phyloP scores from a whole-genome alignment of 2,113 vertebrate species.

The Rhagologus leucostigma region DNA sequence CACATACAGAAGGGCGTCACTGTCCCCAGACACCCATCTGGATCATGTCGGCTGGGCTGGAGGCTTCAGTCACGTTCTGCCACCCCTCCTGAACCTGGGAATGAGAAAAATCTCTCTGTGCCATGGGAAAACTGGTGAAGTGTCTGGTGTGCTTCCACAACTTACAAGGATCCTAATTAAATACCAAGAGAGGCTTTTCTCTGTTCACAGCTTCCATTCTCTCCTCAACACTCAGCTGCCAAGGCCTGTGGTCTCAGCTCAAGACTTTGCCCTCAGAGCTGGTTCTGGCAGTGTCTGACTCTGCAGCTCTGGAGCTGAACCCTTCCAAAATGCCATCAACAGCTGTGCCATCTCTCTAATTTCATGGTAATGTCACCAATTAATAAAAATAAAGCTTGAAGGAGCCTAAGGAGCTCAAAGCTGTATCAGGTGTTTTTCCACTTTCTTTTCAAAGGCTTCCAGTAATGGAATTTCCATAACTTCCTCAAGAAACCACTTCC shows the following conservation, averaged over 20 bases:
- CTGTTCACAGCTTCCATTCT: neutral
- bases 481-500: neutral
- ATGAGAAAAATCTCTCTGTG: neutral
- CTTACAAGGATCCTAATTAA: neutral
- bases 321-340: neutral
- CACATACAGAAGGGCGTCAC: neutral
- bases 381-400: neutral
- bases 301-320: neutral
- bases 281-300: neutral
- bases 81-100: neutral
- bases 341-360: neutral
- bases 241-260: neutral
- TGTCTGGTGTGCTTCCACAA: neutral
- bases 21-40: neutral
- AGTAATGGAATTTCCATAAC: neutral
- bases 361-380: neutral
- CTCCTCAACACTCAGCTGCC: neutral
- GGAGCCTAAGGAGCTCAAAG: neutral
- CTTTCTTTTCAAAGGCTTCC: neutral
- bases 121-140: neutral
- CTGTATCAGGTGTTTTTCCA: neutral
- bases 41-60: neutral
- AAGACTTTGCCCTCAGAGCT: neutral
- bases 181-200: neutral
- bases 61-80: neutral